Evolutionary conservation across 1,140 invertebrate species (phyloP).

Genomic region (Probaryconus sp.): DNA sequence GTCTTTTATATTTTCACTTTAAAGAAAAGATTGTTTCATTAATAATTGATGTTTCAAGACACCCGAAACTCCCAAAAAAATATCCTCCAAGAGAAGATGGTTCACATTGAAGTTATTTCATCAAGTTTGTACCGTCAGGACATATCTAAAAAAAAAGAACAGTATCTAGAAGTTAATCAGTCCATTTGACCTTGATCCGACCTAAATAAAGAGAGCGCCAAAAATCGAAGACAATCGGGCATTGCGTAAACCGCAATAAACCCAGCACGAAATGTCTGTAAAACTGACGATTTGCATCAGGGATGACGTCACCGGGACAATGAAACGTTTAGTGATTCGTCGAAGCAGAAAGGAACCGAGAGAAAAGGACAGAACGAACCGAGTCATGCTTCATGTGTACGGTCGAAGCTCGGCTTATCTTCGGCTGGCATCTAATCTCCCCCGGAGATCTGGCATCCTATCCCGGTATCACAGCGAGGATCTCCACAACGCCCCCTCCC

Average conservation of each 20-base stretch:
- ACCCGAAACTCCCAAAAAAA: too few relatives aligned
- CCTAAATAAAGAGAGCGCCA: not conserved
- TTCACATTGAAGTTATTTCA: too few relatives aligned
- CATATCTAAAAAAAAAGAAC: too few relatives aligned
- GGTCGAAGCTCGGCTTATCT: constrained; percentile 48
- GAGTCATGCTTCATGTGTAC: constrained; percentile 58
- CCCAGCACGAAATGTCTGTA: constrained; percentile 33
- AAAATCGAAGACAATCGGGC: constrained; percentile 13
- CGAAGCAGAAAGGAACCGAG: constrained; percentile 45
- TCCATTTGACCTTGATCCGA: constrained; percentile 24
- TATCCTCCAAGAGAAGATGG: too few relatives aligned
- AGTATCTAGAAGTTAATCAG: too few relatives aligned
- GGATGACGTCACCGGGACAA: constrained; percentile 44
- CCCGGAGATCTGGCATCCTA: constrained; percentile 56
- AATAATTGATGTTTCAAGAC: too few relatives aligned
- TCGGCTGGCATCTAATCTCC: constrained; percentile 50
- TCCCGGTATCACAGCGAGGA: constrained; percentile 44
- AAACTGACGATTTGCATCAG: constrained; percentile 45
- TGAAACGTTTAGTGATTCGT: constrained; percentile 40
- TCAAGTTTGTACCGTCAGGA: too few relatives aligned
- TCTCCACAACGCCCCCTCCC: constrained; percentile 15
- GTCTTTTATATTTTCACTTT: too few relatives aligned
- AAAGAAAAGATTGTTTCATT: too few relatives aligned
- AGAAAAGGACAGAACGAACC: constrained; percentile 36
- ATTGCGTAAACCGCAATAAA: not conserved